phyloP scores from a whole-genome alignment of 2,113 vertebrate genomes.

The Pelobates fuscus region DNA sequence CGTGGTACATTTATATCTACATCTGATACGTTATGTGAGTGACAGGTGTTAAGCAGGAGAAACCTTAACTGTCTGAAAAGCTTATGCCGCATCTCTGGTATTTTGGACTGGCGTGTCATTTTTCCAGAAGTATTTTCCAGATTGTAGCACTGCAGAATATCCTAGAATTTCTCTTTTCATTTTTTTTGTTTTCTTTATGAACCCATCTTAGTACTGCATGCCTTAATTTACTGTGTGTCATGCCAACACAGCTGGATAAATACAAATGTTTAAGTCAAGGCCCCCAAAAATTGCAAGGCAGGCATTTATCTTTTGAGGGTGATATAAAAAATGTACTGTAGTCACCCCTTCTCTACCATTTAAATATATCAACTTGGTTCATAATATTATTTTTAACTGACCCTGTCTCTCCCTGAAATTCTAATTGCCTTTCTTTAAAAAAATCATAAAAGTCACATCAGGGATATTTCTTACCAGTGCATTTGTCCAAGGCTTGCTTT shows the following conservation, averaged over 20 bases:
- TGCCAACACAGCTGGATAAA: not conserved
- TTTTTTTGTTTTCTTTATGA: not conserved
- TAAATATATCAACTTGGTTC: no score
- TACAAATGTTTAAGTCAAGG: no score
- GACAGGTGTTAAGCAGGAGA: constrained; percentile 24
- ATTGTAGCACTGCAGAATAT: not conserved
- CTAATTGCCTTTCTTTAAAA: no score
- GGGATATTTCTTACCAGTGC: no score
- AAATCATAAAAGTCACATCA: no score
- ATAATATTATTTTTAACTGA: no score
- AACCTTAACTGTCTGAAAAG: constrained; percentile 13
- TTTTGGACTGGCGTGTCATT: constrained; percentile 17
- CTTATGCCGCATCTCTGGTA: constrained; percentile 7
- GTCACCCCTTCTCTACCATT: no score
- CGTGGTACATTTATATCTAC: constrained; percentile 31
- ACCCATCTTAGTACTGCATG: not conserved
- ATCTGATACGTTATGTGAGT: not conserved
- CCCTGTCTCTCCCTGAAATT: no score
- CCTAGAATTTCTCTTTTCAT: not conserved
- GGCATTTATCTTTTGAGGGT: no score
- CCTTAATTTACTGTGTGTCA: not conserved
- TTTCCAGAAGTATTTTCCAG: constrained; percentile 27
- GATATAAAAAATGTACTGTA: no score
- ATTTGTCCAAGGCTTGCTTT: no score
- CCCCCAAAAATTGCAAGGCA: no score